These are phyloP conservation scores for Drosophila sechellia DNA, from an alignment of 1,140 invertebrate genomes.

Conservation along the genomic window DNA sequence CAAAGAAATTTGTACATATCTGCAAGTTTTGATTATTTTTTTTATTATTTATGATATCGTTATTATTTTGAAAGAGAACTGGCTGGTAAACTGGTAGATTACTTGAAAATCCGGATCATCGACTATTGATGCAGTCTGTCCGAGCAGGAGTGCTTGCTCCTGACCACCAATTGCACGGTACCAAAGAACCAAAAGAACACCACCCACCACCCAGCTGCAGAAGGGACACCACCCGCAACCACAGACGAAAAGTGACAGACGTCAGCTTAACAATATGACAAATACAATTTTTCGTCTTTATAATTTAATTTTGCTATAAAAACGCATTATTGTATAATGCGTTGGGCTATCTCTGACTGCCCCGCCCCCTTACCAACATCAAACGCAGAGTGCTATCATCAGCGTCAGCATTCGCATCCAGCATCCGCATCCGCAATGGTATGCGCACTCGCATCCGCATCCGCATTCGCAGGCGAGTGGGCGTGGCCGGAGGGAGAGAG, in stretches of 20 bases:
- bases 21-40: too few relatives aligned
- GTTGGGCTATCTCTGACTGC: conserved; percentile 35
- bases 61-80: too few relatives aligned
- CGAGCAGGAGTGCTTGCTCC: background rate
- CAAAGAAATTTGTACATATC: too few relatives aligned
- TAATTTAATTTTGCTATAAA: conserved; percentile 78
- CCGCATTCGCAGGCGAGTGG: conserved; percentile 28
- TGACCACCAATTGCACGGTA: conserved; percentile 7
- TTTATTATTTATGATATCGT: too few relatives aligned
- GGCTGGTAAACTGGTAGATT: too few relatives aligned
- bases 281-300: conserved; percentile 80
- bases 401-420: conserved; percentile 15
- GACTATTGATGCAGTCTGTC: too few relatives aligned
- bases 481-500: conserved; percentile 35
- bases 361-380: background rate
- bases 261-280: conserved; percentile 83
- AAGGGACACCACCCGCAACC: conserved; percentile 42
- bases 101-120: conserved; percentile 1
- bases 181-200: background rate
- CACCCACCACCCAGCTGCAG: conserved; percentile 9
- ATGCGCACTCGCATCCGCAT: conserved; percentile 9
- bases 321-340: conserved; percentile 80
- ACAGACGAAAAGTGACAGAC: conserved; percentile 64
- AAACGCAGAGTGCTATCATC: conserved; percentile 31
- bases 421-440: conserved; percentile 10